A percentile compares a stretch with the other conserved stretches of the same genome.
Conservation (phyloP, 2,888 invertebrate species). For the Parnassius glacialis region DNA sequence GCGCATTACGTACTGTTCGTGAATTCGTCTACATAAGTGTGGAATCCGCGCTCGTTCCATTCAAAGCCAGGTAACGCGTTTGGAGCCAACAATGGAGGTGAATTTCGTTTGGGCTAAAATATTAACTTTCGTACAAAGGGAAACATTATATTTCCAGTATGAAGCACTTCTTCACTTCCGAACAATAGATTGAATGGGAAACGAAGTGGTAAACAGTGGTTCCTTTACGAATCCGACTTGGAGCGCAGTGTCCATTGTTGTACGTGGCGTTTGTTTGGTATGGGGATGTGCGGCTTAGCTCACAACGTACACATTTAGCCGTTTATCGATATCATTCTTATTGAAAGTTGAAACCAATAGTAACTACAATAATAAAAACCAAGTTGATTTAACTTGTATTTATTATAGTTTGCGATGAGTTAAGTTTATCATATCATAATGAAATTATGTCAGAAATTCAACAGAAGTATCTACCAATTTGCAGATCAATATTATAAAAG, state of each 20-base stretch:
- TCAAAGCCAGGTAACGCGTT: constrained; percentile 68
- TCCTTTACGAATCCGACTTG: constrained; percentile 52
- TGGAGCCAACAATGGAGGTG: constrained; percentile 62
- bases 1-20: constrained; percentile 49
- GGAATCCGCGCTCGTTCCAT: constrained; percentile 64
- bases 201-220: constrained; percentile 78
- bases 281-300: constrained; percentile 18
- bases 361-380: too few species aligned
- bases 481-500: too few species aligned
- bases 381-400: too few species aligned
- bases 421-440: too few species aligned
- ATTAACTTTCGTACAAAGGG: constrained; percentile 75
- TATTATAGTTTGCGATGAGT: too few species aligned
- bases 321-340: constrained; percentile 6
- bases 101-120: constrained; percentile 74
- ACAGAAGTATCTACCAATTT: too few species aligned
- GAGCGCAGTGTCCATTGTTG: constrained; percentile 43
- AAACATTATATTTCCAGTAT: constrained; percentile 77
- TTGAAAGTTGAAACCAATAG: background rate
- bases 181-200: constrained; percentile 75
- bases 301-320: constrained; percentile 7
- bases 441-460: too few species aligned
- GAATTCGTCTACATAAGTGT: constrained; percentile 60
- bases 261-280: constrained; percentile 21
- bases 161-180: constrained; percentile 76